A percentile compares a stretch with the other conserved stretches of the same genome.
These are phyloP conservation scores for Pongo pygmaeus DNA, from an alignment of 2,113 vertebrate genomes.

Conservation along the genomic window DNA sequence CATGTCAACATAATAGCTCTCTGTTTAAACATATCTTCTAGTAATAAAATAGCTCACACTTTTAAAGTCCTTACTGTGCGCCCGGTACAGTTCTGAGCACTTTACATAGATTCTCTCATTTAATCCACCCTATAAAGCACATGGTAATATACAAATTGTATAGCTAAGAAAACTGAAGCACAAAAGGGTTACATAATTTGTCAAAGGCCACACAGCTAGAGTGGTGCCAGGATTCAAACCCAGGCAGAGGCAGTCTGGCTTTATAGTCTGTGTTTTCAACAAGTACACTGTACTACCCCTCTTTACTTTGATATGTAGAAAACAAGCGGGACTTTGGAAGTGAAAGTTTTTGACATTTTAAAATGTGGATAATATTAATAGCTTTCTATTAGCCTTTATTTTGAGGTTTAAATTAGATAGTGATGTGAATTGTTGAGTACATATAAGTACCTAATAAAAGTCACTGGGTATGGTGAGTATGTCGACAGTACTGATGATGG, in stretches of 20 bases:
- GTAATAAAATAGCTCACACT: neutral
- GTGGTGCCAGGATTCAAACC: neutral
- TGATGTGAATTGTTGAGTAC: neutral
- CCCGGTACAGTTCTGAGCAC: neutral
- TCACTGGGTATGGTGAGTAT: neutral
- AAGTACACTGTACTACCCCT: neutral
- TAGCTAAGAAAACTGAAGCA: neutral
- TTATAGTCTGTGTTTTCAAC: neutral
- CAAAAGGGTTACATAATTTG: neutral
- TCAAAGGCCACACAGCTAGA: neutral
- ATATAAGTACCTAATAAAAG: neutral
- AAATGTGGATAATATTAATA: neutral
- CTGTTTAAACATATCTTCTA: neutral
- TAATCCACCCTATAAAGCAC: neutral
- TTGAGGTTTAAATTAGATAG: constrained; percentile 9
- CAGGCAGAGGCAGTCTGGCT: neutral
- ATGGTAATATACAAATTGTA: neutral
- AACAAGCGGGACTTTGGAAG: neutral
- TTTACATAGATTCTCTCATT: neutral
- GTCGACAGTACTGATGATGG: neutral
- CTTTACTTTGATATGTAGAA: constrained; percentile 32
- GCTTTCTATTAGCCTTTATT: neutral
- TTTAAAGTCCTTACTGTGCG: neutral
- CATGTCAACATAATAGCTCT: neutral
- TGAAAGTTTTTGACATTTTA: constrained; percentile 1